A percentile compares a stretch with the other conserved stretches of the same genome.
Evolutionary conservation across 2,113 vertebrate species (phyloP).

Genomic region (Pardalotus punctatus): DNA sequence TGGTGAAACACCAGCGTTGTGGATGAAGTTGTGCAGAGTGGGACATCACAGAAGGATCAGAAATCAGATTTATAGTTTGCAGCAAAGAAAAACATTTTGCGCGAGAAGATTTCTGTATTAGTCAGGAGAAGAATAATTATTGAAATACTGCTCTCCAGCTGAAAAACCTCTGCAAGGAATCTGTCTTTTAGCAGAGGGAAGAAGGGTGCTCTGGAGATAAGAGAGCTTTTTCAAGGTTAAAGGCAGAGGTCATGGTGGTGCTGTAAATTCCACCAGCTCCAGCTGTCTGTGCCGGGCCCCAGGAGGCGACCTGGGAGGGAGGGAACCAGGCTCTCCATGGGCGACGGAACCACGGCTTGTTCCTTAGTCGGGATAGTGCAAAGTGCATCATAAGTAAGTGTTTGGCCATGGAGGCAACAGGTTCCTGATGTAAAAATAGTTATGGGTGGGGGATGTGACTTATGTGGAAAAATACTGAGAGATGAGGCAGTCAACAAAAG

Average conservation of each 20-base stretch:
- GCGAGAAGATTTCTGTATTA: neutral
- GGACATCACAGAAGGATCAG: neutral
- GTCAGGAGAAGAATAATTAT: neutral
- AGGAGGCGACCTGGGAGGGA: neutral
- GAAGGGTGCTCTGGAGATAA: constrained; percentile 13
- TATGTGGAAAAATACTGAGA: neutral
- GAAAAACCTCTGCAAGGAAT: neutral
- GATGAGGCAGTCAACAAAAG: neutral
- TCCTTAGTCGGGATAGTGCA: neutral
- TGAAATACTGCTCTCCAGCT: neutral
- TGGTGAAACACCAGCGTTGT: neutral
- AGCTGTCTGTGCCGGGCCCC: neutral
- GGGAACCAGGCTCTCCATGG: neutral
- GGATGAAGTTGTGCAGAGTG: neutral
- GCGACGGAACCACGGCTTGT: fast-evolving
- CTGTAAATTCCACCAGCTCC: constrained; percentile 13
- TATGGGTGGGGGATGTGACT: neutral
- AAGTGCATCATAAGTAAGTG: neutral
- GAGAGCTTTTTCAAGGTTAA: constrained; percentile 26
- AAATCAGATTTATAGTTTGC: neutral
- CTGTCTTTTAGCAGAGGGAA: neutral
- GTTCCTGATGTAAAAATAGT: neutral
- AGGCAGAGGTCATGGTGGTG: neutral
- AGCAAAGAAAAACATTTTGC: neutral
- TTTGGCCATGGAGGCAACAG: neutral